Evolutionary conservation across 1,140 invertebrate genomes (phyloP), one percentile per base, ranked within the genome.

Genomic region (Pseudomyrmex flavicornis): DNA sequence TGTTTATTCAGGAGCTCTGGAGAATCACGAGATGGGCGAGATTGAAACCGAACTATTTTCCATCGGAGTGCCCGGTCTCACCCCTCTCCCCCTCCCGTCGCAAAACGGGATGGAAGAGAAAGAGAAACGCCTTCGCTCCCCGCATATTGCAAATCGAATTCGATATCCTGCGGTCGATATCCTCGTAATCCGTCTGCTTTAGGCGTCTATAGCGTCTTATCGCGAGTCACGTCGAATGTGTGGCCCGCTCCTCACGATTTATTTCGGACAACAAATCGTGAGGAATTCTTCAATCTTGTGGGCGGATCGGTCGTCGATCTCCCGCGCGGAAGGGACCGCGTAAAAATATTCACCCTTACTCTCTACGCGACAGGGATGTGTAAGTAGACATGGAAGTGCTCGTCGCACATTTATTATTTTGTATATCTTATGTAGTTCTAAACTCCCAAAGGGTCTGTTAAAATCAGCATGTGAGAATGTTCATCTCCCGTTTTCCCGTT

Each of bases 31-130:
- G 88, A 91, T 88, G 87, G 89, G 70, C 69, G 83, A 88, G 90
- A 91, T 88, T 92, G 89, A 88, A 88, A 90, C 83, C 82, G 80
- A 91, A 85, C 86, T 91, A 86, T 91, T 90, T 83, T 89, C 86
- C 83, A 90, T 85, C 88, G 82, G 74, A 77, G 80, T 56, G 70
- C 61, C 74, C 20, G 59, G 50, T 52, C 50, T 12, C 63, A 12
- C 61, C 20, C 54, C n/a, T 46, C 58, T 84, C 66, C 74, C 82
- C 50, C 77, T 66, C 83, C 69, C 50, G 58, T 76, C 26, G 56
- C 44, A 62, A n/a, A 61, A 65, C 62, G 56, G 80, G 63, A 35
- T 5, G 35, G 5, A 1, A 35, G 4, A 35, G 35, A 35, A 0
- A 35, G 4, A 35, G 35, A 35, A 5, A 35, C 74, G 20, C 35